Evolutionary conservation across 2,113 vertebrate species (phyloP), one percentile per base, ranked within the genome.

Genomic region (Trochalopteron elliotii): DNA sequence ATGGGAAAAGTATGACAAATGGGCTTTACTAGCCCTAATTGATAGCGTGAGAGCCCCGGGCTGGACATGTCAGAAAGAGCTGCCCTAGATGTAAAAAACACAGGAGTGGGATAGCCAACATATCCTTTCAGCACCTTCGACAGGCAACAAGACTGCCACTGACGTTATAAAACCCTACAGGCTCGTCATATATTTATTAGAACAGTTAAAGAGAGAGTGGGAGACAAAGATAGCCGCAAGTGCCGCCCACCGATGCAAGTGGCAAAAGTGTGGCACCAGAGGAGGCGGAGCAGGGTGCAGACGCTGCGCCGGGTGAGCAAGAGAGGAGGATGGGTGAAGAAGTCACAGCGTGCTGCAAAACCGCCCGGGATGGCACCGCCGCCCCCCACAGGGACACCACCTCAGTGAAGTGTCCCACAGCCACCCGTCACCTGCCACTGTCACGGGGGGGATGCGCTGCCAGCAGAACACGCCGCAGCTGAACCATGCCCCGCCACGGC

Each of bases 261-360:
- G 12, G 55, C 20, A 15, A 9, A 56, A 56, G 31, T 8, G 12
- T 22, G 20, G 20, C 7, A 2, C 55, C 5, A 5, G 20, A 20
- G 20, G 55, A 22, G 19, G 53, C 4, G 2, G 30, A 12, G 7
- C 7, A 8, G 17, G 31, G 18, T 56, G 33, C 55, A 56, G 55
- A n/a, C 9, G 0, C 33, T 8, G 8, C 8, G 8, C 55, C 13
- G 3, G 55, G 55, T 13, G 3, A 56, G 31, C 5, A 5, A 56
- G 12, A 15, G 33, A 56, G 11, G 52, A 55, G 55, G 20, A 33
- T 3, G 1, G 31, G 31, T 5, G 3, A n/a, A 56, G 55, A n/a
- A 56, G 55, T 56, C 20, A n/a, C 20, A 33, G 55, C 3, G 8
- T 5, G 1, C 33, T 13, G 3, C 4, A 4, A 33, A 56, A 56